phyloP scores from a whole-genome alignment of 2,797 vertebrate genomes.

The Chelmon rostratus region DNA sequence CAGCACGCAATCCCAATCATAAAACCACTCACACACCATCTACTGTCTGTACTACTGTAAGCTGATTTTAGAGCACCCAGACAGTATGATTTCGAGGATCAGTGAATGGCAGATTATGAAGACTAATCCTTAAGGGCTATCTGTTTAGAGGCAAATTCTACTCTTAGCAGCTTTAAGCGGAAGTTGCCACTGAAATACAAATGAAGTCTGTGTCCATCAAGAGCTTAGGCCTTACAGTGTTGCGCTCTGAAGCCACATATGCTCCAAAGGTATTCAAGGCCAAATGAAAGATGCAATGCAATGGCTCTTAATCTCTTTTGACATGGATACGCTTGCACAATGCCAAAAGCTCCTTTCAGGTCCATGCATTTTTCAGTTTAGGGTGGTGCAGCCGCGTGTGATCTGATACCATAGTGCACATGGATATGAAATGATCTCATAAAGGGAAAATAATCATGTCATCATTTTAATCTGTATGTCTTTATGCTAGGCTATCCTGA shows the following conservation, averaged over 20 bases:
- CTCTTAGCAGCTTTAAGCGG: constrained; percentile 77
- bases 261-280: constrained; percentile 60
- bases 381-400: neutral
- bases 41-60: constrained; percentile 75
- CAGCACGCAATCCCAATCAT: constrained; percentile 62
- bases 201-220: constrained; percentile 71
- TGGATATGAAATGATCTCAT: constrained; percentile 27
- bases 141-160: constrained; percentile 79
- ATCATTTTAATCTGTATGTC: constrained; percentile 47
- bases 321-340: constrained; percentile 43
- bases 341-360: constrained; percentile 31
- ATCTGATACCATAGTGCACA: constrained; percentile 1
- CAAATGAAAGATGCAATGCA: constrained; percentile 26
- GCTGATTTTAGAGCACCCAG: constrained; percentile 80
- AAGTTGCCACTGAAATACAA: constrained; percentile 73
- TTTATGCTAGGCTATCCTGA: constrained; percentile 2
- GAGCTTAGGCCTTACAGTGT: constrained; percentile 51
- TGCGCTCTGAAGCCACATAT: constrained; percentile 61
- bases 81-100: constrained; percentile 85
- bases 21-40: constrained; percentile 72
- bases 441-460: constrained; percentile 46
- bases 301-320: constrained; percentile 56
- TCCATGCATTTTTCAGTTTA: constrained; percentile 7
- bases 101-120: constrained; percentile 81
- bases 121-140: constrained; percentile 78